Evolutionary conservation across 2,888 invertebrate genomes (phyloP).

Genomic region (Dexiosoma caninum): DNA sequence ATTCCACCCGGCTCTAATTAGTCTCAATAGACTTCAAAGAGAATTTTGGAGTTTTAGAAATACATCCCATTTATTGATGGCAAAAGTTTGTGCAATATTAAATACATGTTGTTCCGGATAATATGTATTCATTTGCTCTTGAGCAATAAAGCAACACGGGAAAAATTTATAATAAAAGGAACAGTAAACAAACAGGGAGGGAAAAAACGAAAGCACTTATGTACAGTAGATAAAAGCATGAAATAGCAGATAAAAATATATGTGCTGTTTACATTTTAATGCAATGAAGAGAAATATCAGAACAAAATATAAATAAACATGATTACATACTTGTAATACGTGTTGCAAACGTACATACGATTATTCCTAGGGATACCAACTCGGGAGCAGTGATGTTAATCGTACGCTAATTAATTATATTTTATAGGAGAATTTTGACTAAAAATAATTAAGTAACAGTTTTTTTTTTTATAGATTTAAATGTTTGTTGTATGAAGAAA

Average conservation of each 20-base stretch:
- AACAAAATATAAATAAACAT: constrained; percentile 11
- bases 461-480: too few relatives aligned
- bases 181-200: background rate
- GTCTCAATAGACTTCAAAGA: background rate
- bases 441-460: too few relatives aligned
- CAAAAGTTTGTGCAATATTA: background rate
- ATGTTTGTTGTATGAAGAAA: too few relatives aligned
- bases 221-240: background rate
- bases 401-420: too few relatives aligned
- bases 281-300: background rate
- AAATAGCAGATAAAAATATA: background rate
- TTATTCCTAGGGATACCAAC: constrained; percentile 13
- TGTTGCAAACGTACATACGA: background rate
- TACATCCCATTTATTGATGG: background rate
- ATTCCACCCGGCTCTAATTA: too few relatives aligned
- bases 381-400: background rate
- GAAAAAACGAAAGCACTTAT: background rate
- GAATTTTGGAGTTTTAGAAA: background rate
- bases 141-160: background rate
- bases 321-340: background rate
- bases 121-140: background rate
- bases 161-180: background rate
- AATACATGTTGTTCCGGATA: background rate
- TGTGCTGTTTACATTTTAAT: background rate
- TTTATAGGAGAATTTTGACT: too few relatives aligned